phyloP scores from a whole-genome alignment of 2,113 vertebrate species.

The Channa maculata region DNA sequence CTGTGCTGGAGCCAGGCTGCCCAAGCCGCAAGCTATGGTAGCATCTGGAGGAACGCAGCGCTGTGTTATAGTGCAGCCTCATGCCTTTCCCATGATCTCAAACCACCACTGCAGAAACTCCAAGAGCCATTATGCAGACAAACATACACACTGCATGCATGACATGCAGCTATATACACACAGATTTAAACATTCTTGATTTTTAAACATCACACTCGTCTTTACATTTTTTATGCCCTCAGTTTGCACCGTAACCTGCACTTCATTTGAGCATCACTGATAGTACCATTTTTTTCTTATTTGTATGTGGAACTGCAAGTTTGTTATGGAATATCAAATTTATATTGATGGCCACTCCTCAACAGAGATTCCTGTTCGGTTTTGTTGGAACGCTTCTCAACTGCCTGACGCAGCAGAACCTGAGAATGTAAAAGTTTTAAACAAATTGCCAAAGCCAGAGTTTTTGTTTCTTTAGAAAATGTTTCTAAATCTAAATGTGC shows the following conservation, averaged over 20 bases:
- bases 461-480: too few relatives aligned
- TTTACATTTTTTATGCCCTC: neutral
- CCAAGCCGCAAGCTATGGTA: conserved; percentile 67
- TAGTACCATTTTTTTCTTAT: neutral
- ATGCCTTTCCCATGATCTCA: conserved; percentile 80
- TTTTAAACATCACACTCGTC: neutral
- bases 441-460: too few relatives aligned
- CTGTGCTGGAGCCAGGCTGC: conserved; percentile 58
- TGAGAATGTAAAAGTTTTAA: neutral
- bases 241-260: neutral
- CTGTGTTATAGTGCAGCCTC: conserved; percentile 50
- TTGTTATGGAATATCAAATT: conserved; percentile 9
- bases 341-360: conserved; percentile 16
- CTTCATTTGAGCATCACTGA: neutral
- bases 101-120: conserved; percentile 67
- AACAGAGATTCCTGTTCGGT: conserved; percentile 35
- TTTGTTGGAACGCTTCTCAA: conserved; percentile 23
- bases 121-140: conserved; percentile 62
- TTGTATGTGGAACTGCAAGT: conserved; percentile 7
- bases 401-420: neutral
- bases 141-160: conserved; percentile 44
- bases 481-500: neutral
- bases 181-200: conserved; percentile 24
- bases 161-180: conserved; percentile 41
- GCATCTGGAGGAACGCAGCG: conserved; percentile 72